Conservation (phyloP, 2,113 vertebrate species). For the Ardeotis arabs region DNA sequence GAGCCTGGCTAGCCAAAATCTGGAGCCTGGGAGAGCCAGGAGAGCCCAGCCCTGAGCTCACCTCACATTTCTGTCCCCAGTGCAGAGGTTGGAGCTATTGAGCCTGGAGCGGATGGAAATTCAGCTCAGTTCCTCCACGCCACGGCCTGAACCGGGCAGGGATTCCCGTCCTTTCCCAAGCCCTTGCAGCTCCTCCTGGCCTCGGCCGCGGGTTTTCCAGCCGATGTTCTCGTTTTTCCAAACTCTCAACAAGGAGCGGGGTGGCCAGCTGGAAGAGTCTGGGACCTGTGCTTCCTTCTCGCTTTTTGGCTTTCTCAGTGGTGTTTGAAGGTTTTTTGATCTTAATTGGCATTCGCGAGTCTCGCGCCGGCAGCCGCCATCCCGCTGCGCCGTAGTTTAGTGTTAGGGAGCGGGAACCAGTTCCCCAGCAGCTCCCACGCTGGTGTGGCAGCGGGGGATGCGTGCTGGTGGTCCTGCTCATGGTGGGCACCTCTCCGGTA, state of each 20-base stretch:
- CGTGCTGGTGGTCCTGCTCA: not conserved
- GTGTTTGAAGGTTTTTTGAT: not conserved
- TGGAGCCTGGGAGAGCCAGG: not conserved
- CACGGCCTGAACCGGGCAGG: not conserved
- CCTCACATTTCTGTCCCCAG: too few species aligned
- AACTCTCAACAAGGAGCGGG: not conserved
- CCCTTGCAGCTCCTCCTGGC: not conserved
- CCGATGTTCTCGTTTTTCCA: not conserved
- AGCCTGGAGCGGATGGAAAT: not conserved
- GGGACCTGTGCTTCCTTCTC: not conserved
- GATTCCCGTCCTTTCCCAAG: not conserved
- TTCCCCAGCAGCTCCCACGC: not conserved
- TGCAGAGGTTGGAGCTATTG: not conserved
- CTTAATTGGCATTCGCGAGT: not conserved
- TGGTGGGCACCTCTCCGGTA: too few species aligned
- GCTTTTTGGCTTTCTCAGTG: not conserved
- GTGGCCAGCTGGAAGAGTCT: not conserved
- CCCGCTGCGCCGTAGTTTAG: not conserved
- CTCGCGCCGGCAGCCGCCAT: not conserved
- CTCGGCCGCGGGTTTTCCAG: not conserved
- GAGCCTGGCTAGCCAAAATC: too few species aligned
- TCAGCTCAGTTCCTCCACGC: not conserved
- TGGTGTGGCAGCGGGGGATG: accelerated
- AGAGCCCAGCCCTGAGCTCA: not conserved
- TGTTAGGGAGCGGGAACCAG: not conserved